Evolutionary conservation across 2,113 vertebrate genomes (phyloP), one percentile per base, ranked within the genome.

Genomic region (Corapipo altera): DNA sequence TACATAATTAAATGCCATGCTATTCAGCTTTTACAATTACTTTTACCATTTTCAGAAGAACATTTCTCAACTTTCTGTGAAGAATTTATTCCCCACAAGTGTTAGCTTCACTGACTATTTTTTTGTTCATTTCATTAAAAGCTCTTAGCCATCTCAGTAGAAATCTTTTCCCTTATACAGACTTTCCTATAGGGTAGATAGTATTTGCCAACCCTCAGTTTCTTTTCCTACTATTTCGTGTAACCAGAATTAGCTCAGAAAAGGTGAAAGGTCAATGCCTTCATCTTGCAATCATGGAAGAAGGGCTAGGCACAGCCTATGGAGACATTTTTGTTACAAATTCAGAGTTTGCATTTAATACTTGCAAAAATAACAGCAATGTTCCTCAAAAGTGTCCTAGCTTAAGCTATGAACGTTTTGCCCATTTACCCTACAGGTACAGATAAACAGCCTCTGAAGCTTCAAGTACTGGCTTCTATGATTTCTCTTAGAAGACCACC

Each of bases 1-100:
- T 84, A 93, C 65, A 57, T 95, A 96, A 97, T 95, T 93, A 95
- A 96, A 97, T 84, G 83, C 92, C 86, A 93, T 0, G 4, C 88
- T 69, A 91, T 71, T 88, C 94, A 91, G 80, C 87, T 94, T 84
- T 93, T 89, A 97, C 92, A 94, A 96, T 97, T 93, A 92, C 94
- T 95, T 93, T 74, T 81, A 92, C 94, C 82, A 59, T 91, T 95
- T 94, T 86, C 91, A 89, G 61, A 86, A 82, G 92, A 92, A 93
- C 88, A 92, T 8, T 97, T 92, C 83, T 95, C 88, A 92, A 67
- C 82, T 84, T 80, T 70, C 72, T 69, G 22, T 64, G 75, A 91
- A 88, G 86, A 93, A 92, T 93, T 92, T 91, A 92, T 92, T 91
- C 71, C 79, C 48, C 61, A 20, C 61, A 92, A 84, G 72, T 71